phyloP scores from a whole-genome alignment of 2,888 invertebrate genomes.

The Herminia tarsipennalis region DNA sequence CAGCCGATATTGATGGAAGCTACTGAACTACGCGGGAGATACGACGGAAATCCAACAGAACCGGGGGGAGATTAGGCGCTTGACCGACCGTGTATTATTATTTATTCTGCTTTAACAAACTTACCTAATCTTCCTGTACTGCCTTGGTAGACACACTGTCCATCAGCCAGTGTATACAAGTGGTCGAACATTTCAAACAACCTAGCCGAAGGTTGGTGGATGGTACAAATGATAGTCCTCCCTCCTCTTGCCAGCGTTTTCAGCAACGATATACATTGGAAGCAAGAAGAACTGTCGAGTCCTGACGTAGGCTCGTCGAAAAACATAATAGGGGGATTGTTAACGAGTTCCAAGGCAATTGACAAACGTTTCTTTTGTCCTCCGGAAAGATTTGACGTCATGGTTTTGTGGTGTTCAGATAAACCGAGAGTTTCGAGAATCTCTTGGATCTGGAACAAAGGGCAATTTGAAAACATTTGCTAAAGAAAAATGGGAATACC shows the following conservation, averaged over 20 bases:
- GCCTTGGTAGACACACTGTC: constrained; percentile 97
- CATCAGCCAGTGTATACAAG: constrained; percentile 96
- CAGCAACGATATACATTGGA: constrained; percentile 95
- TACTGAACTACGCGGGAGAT: too few species aligned
- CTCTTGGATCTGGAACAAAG: constrained; percentile 91
- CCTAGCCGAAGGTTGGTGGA: constrained; percentile 98
- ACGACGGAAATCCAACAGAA: too few species aligned
- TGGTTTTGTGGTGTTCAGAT: constrained; percentile 94
- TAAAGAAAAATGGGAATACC: too few species aligned
- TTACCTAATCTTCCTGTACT: constrained; percentile 94
- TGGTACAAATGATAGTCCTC: constrained; percentile 97
- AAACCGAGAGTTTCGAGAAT: constrained; percentile 96
- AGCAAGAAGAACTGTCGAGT: constrained; percentile 97
- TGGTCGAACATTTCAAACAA: constrained; percentile 99
- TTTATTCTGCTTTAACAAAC: too few species aligned
- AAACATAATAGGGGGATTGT: constrained; percentile 99
- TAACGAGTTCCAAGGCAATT: constrained; percentile 97
- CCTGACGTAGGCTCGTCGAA: constrained; percentile 99
- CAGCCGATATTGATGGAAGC: too few species aligned
- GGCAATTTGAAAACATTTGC: too few species aligned
- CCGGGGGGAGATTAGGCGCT: too few species aligned
- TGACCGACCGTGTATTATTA: too few species aligned
- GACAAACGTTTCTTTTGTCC: constrained; percentile 98
- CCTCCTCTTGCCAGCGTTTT: constrained; percentile 96
- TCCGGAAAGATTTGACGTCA: constrained; percentile 96